A percentile compares a stretch with the other conserved stretches of the same genome.
phyloP scores from a whole-genome alignment of 2,797 vertebrate species.

The Merluccius polli region DNA sequence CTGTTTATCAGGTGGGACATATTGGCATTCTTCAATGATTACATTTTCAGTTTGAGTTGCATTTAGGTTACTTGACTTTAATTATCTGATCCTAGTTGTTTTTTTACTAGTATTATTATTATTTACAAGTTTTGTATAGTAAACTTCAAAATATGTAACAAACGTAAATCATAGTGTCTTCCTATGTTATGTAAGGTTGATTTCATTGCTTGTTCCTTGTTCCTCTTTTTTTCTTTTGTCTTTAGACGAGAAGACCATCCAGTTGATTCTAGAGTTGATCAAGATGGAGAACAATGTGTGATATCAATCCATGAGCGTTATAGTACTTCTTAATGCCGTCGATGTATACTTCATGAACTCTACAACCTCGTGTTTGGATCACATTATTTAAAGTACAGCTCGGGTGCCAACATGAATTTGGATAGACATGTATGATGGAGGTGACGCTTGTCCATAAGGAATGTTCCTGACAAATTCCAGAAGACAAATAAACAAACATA shows the following conservation, averaged over 20 bases:
- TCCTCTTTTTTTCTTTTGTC: conserved; percentile 23
- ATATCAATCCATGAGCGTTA: conserved; percentile 16
- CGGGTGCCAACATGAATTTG: background rate
- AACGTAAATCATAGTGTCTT: background rate
- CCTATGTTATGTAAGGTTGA: background rate
- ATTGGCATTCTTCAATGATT: no score
- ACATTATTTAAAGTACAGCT: background rate
- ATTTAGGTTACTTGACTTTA: background rate
- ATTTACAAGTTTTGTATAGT: background rate
- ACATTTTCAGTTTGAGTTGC: no score
- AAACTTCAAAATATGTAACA: background rate
- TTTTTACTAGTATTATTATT: background rate
- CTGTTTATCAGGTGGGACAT: no score
- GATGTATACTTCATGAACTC: background rate
- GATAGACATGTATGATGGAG: background rate
- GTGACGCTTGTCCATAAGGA: conserved; percentile 10
- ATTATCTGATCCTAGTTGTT: background rate
- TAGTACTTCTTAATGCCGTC: background rate
- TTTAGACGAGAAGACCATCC: conserved; percentile 87
- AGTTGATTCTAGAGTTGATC: conserved; percentile 89
- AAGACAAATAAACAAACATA: background rate
- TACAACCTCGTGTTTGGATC: background rate
- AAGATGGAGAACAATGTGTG: conserved; percentile 75
- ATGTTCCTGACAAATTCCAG: conserved; percentile 9
- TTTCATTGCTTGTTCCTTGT: conserved; percentile 12